Evolutionary conservation across 2,888 invertebrate species (phyloP).

Genomic region (Chirona hameri): DNA sequence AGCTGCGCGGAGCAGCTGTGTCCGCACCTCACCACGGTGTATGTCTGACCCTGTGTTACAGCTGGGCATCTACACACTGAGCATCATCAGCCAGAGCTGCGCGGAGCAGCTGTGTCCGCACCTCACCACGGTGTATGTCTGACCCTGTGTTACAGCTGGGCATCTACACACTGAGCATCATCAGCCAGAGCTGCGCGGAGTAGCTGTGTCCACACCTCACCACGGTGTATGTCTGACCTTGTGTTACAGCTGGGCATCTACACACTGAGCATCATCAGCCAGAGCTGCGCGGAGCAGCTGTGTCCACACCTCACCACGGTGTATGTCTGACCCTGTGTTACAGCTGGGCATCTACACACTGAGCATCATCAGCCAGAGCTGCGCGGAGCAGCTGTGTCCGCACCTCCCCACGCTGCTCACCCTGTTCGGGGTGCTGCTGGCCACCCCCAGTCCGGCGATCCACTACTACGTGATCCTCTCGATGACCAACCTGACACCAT

Average conservation of each 20-base stretch:
- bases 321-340: constrained; percentile 40
- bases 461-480: constrained; percentile 61
- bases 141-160: constrained; percentile 54
- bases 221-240: constrained; percentile 52
- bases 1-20: too few species aligned
- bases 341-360: constrained; percentile 65
- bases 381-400: constrained; percentile 64
- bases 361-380: constrained; percentile 64
- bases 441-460: constrained; percentile 52
- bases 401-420: constrained; percentile 59
- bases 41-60: too few species aligned
- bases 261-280: constrained; percentile 64
- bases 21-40: too few species aligned
- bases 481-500: constrained; percentile 62
- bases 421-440: constrained; percentile 53
- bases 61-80: too few species aligned
- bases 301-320: constrained; percentile 61
- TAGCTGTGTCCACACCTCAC: constrained; percentile 64
- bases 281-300: constrained; percentile 65
- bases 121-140: too few species aligned
- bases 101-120: too few species aligned
- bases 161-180: constrained; percentile 62
- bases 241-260: constrained; percentile 61
- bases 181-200: constrained; percentile 65
- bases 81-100: too few species aligned